A percentile compares a stretch with the other conserved stretches of the same genome.
These are phyloP conservation scores for Pleuronectes platessa DNA, from an alignment of 2,113 vertebrate genomes.

Conservation along the genomic window DNA sequence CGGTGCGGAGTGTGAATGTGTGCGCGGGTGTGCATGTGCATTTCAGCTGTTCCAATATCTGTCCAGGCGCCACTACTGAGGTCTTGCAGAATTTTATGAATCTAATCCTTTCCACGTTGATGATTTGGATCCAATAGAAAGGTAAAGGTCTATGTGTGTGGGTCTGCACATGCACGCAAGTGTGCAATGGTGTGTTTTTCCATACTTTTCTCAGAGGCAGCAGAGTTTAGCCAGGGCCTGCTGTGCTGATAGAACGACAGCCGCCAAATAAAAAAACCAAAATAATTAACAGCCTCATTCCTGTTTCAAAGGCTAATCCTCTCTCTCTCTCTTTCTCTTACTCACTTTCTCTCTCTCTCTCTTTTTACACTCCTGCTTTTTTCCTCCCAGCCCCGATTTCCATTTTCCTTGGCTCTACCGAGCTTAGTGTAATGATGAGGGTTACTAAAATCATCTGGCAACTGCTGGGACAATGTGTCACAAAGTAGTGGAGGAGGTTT, in stretches of 20 bases:
- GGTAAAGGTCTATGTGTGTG: slow-evolving; percentile 27
- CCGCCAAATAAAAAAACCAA: slow-evolving; percentile 65
- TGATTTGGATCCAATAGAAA: slow-evolving; percentile 55
- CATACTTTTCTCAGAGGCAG: slow-evolving; percentile 45
- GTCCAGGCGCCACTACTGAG: slow-evolving; percentile 62
- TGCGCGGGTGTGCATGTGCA: background rate
- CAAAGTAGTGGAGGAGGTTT: slow-evolving; percentile 48
- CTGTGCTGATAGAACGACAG: slow-evolving; percentile 71
- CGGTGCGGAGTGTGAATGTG: slow-evolving; percentile 15
- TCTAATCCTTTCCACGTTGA: slow-evolving; percentile 71
- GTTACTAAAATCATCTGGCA: slow-evolving; percentile 75
- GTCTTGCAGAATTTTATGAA: slow-evolving; percentile 65
- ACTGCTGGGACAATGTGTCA: slow-evolving; percentile 59
- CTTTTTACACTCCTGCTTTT: slow-evolving; percentile 35
- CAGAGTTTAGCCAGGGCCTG: slow-evolving; percentile 46
- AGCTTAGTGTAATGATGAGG: slow-evolving; percentile 67
- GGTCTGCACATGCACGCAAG: slow-evolving; percentile 14
- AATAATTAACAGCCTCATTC: slow-evolving; percentile 74
- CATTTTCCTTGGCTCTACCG: slow-evolving; percentile 69
- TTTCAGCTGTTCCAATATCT: slow-evolving; percentile 51
- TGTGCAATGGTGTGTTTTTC: slow-evolving; percentile 23
- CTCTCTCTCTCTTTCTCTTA: slow-evolving; percentile 8
- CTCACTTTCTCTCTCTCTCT: slow-evolving; percentile 15
- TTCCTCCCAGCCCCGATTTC: slow-evolving; percentile 53
- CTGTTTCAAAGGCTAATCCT: slow-evolving; percentile 63